These are phyloP conservation scores for Zaprionus camerounensis DNA, from an alignment of 1,140 invertebrate genomes.

Conservation along the genomic window DNA sequence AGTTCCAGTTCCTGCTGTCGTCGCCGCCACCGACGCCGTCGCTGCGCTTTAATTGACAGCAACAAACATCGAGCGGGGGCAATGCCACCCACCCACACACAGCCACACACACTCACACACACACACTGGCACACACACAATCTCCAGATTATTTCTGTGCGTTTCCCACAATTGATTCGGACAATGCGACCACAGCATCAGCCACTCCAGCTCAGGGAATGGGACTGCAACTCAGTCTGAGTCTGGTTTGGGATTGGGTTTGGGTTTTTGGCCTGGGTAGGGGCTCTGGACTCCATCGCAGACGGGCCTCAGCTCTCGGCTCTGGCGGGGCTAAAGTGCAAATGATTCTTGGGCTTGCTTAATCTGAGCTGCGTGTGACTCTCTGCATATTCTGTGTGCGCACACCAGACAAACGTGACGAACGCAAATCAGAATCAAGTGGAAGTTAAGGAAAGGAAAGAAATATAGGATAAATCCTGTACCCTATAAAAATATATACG, in stretches of 20 bases:
- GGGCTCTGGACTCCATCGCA: slow-evolving; percentile 10
- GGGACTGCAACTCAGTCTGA: not conserved
- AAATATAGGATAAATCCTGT: not conserved
- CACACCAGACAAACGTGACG: slow-evolving; percentile 28
- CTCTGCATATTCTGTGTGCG: not conserved
- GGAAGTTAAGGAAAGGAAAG: not conserved
- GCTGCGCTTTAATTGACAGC: slow-evolving; percentile 76
- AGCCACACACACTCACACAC: slow-evolving; percentile 44
- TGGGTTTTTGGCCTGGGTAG: not conserved
- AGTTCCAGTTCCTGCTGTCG: slow-evolving; percentile 64
- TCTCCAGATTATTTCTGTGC: slow-evolving; percentile 68
- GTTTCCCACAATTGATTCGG: slow-evolving; percentile 80
- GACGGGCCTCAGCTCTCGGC: slow-evolving; percentile 10
- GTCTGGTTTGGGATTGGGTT: not conserved
- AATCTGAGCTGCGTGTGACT: slow-evolving; percentile 30
- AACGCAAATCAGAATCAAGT: not conserved
- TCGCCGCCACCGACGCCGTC: slow-evolving; percentile 34
- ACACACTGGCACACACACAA: slow-evolving; percentile 45
- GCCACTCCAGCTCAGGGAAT: slow-evolving; percentile 8
- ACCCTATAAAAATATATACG: not conserved
- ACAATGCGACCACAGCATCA: slow-evolving; percentile 68
- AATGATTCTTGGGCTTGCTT: slow-evolving; percentile 54
- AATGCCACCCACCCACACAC: slow-evolving; percentile 67
- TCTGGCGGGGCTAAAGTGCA: slow-evolving; percentile 59
- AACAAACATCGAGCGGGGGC: slow-evolving; percentile 69